Percentiles rank a stretch among this genome's conserved stretches.
Conservation (phyloP, 1,140 invertebrate genomes). For the Drosophila ogumai region DNA sequence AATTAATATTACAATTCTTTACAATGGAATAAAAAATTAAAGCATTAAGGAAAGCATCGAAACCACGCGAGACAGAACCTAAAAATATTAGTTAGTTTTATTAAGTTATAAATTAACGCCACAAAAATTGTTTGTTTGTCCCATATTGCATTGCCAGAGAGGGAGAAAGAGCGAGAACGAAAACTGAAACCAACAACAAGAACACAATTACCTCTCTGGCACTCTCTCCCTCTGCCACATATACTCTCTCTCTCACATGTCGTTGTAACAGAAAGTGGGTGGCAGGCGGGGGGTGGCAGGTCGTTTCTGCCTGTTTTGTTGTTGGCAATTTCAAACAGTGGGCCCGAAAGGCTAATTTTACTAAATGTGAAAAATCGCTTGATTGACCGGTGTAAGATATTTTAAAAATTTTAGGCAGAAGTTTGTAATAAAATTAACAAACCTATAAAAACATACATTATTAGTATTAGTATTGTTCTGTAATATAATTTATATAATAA, state of each 20-base stretch:
- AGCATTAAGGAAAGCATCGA: too few relatives aligned
- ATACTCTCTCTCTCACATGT: background rate
- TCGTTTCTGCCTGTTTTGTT: constrained; percentile 18
- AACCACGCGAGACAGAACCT: too few relatives aligned
- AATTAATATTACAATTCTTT: too few relatives aligned
- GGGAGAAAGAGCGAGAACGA: constrained; percentile 7
- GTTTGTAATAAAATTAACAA: background rate
- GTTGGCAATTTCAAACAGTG: constrained; percentile 34
- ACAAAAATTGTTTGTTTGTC: too few relatives aligned
- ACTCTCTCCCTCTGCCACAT: background rate
- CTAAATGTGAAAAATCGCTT: too few relatives aligned
- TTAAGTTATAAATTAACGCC: too few relatives aligned
- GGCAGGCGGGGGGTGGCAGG: background rate
- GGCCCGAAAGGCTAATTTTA: background rate
- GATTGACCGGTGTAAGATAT: too few relatives aligned
- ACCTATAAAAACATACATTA: background rate
- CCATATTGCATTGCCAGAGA: background rate
- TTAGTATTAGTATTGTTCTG: too few relatives aligned
- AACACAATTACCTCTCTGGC: background rate
- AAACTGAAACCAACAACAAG: constrained; percentile 6
- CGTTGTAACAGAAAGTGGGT: constrained; percentile 36
- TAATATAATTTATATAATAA: too few relatives aligned
- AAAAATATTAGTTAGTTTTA: too few relatives aligned
- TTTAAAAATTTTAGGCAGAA: too few relatives aligned
- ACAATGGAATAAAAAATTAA: too few relatives aligned